A percentile compares a stretch with the other conserved stretches of the same genome.
Conservation (phyloP, 1,140 invertebrate species). For the Mylabris phalerata region DNA sequence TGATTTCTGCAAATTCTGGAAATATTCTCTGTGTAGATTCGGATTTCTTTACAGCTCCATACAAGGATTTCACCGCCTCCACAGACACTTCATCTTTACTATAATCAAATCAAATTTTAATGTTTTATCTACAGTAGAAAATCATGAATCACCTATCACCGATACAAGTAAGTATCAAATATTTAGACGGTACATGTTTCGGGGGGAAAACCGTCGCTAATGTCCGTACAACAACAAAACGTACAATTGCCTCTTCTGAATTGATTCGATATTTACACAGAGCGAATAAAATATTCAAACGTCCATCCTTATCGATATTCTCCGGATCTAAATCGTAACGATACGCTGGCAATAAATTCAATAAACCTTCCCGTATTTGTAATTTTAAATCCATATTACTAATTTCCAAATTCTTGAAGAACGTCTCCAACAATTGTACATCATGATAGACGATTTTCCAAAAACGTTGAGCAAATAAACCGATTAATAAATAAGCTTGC, state of each 20-base stretch:
- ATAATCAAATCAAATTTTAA: slow-evolving; percentile 19
- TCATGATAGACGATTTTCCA: slow-evolving; percentile 64
- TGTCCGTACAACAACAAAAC: slow-evolving; percentile 78
- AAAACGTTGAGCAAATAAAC: slow-evolving; percentile 60
- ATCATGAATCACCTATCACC: slow-evolving; percentile 62
- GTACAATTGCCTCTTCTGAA: slow-evolving; percentile 61
- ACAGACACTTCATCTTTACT: slow-evolving; percentile 71
- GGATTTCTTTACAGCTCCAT: slow-evolving; percentile 44
- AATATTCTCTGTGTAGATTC: slow-evolving; percentile 33
- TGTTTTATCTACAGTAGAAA: slow-evolving; percentile 1
- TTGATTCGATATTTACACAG: slow-evolving; percentile 54
- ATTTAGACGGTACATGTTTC: slow-evolving; percentile 74
- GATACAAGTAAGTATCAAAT: slow-evolving; percentile 74
- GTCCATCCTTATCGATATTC: slow-evolving; percentile 31
- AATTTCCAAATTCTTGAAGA: slow-evolving; percentile 57
- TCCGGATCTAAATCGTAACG: slow-evolving; percentile 43
- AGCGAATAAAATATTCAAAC: slow-evolving; percentile 37
- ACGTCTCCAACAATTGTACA: slow-evolving; percentile 54
- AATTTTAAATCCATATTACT: slow-evolving; percentile 44
- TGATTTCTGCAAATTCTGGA: slow-evolving; percentile 39
- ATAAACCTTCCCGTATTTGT: slow-evolving; percentile 32
- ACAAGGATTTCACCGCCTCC: slow-evolving; percentile 65
- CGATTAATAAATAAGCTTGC: slow-evolving; percentile 70
- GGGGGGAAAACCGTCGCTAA: slow-evolving; percentile 72
- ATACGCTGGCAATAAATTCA: slow-evolving; percentile 55